Percentiles rank a stretch among this genome's conserved stretches.
Conservation (phyloP, 2,888 invertebrate species). For the Microdon myrmicae region DNA sequence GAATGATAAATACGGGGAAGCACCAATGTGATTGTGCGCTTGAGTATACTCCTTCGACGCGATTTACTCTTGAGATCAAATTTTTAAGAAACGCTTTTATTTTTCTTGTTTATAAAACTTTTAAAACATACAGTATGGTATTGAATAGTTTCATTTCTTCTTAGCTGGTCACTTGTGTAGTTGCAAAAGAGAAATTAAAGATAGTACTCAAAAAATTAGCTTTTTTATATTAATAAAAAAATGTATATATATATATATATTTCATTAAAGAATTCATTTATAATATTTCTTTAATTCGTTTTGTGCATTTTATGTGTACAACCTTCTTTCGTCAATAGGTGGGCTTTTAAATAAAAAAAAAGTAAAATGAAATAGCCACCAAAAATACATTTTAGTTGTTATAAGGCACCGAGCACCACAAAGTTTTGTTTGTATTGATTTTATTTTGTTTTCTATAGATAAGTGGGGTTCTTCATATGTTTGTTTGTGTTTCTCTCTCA, state of each 20-base stretch:
- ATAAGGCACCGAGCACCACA: conserved; percentile 45
- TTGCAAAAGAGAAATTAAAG: too few relatives aligned
- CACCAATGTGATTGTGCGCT: too few relatives aligned
- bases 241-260: not conserved
- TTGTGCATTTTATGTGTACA: conserved; percentile 29
- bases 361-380: conserved; percentile 23
- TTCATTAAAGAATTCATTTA: conserved; percentile 22
- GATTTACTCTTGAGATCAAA: too few relatives aligned
- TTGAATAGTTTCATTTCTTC: too few relatives aligned
- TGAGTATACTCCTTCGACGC: too few relatives aligned
- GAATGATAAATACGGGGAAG: too few relatives aligned
- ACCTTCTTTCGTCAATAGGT: conserved; percentile 30
- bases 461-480: conserved; percentile 20
- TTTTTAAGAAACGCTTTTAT: too few relatives aligned
- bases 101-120: too few relatives aligned
- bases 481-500: too few relatives aligned
- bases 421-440: conserved; percentile 29
- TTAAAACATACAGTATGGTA: too few relatives aligned
- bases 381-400: conserved; percentile 9
- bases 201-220: conserved; percentile 7
- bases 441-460: conserved; percentile 9
- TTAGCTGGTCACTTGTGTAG: too few relatives aligned
- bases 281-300: conserved; percentile 12
- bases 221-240: too few relatives aligned
- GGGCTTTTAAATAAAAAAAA: conserved; percentile 13